These are phyloP conservation scores for Tenthredo notha DNA, from an alignment of 2,888 invertebrate species.

Conservation along the genomic window DNA sequence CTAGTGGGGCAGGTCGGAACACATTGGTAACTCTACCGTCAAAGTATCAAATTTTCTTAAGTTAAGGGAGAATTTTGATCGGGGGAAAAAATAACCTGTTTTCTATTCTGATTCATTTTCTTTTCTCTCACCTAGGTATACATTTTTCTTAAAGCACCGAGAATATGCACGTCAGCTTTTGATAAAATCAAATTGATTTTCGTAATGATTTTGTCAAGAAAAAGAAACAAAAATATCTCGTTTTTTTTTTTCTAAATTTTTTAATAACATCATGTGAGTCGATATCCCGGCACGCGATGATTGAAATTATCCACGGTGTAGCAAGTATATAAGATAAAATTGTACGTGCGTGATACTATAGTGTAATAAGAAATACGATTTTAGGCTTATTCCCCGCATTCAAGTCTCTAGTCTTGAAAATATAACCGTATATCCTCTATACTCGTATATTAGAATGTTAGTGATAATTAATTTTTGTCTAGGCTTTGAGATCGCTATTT, in stretches of 20 bases:
- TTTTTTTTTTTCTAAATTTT: too few species aligned
- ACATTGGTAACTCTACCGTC: neutral
- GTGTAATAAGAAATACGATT: neutral
- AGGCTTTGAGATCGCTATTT: neutral
- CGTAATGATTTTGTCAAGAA: neutral
- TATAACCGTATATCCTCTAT: constrained; percentile 17
- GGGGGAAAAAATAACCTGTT: neutral
- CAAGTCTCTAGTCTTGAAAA: constrained; percentile 21
- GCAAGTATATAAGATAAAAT: neutral
- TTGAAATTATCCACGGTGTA: neutral
- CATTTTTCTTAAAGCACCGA: neutral
- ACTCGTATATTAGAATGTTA: constrained; percentile 1
- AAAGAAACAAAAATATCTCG: too few species aligned
- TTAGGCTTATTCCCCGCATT: constrained; percentile 25
- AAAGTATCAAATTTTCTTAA: constrained; percentile 19
- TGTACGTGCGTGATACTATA: neutral
- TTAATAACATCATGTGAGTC: too few species aligned
- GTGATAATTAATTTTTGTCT: constrained; percentile 21
- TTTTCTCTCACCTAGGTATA: neutral
- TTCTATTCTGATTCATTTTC: neutral
- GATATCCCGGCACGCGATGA: neutral
- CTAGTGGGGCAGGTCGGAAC: constrained; percentile 53
- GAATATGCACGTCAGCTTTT: neutral
- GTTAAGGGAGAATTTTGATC: neutral
- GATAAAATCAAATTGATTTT: neutral